Percentiles rank a stretch among this genome's conserved stretches.
phyloP scores from a whole-genome alignment of 2,797 vertebrate species.

The Sphenopsis melanotis region DNA sequence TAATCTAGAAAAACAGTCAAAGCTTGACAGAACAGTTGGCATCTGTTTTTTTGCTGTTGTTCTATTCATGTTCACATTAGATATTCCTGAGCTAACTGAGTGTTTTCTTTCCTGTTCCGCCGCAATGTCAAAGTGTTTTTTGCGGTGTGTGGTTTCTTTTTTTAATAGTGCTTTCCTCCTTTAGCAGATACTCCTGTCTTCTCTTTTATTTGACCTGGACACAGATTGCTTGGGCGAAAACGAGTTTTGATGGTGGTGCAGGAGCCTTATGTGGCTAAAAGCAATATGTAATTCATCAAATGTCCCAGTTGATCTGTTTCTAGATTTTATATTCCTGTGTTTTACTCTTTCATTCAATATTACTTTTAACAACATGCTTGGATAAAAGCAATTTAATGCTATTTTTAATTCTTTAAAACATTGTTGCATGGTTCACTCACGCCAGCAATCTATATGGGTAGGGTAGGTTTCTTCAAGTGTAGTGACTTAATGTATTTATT shows the following conservation, averaged over 20 bases:
- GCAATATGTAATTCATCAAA: neutral
- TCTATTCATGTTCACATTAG: neutral
- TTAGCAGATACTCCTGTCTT: neutral
- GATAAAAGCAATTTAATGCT: neutral
- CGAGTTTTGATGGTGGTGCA: neutral
- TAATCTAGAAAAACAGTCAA: neutral
- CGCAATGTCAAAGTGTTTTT: neutral
- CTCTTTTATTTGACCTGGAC: neutral
- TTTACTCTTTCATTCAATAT: neutral
- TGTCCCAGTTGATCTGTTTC: neutral
- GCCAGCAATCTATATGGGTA: neutral
- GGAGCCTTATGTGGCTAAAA: neutral
- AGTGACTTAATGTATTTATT: neutral
- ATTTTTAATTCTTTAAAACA: neutral
- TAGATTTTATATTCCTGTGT: neutral
- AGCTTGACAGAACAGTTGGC: neutral
- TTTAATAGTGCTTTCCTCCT: neutral
- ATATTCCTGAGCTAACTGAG: neutral
- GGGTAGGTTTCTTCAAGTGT: neutral
- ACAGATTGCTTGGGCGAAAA: neutral
- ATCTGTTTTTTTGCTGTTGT: neutral
- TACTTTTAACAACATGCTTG: neutral
- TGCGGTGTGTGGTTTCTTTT: neutral
- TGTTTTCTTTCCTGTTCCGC: neutral
- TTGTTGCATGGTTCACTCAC: neutral